phyloP scores from a whole-genome alignment of 1,140 invertebrate genomes.

The Hylyphantes graminicola region DNA sequence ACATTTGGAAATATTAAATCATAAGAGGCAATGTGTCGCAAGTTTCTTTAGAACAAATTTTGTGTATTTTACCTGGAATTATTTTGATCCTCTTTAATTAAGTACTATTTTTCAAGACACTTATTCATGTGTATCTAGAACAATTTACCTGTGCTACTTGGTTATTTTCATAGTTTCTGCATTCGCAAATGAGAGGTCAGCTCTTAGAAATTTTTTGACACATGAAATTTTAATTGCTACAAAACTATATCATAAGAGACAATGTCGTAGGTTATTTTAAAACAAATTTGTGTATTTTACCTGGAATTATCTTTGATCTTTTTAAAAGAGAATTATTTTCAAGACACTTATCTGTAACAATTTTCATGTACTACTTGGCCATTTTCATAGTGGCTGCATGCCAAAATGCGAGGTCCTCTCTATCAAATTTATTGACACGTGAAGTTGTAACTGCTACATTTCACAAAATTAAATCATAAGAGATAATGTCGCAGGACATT shows the following conservation, averaged over 20 bases:
- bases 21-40: too few species aligned
- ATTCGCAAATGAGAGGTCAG: too few species aligned
- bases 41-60: too few species aligned
- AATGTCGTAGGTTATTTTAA: too few species aligned
- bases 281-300: too few species aligned
- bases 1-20: too few species aligned
- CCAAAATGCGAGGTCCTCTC: too few species aligned
- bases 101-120: background rate
- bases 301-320: too few species aligned
- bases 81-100: background rate
- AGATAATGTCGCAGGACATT: too few species aligned
- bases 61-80: too few species aligned
- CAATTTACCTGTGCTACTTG: background rate
- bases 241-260: too few species aligned
- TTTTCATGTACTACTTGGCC: background rate
- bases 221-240: background rate
- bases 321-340: background rate
- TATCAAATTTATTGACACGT: background rate
- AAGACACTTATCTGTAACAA: background rate
- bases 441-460: background rate
- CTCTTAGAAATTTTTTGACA: background rate
- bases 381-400: background rate
- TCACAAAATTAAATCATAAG: too few species aligned
- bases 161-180: background rate
- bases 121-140: background rate